These are phyloP conservation scores for Trematomus bernacchii DNA, from an alignment of 2,797 vertebrate species.

Conservation along the genomic window DNA sequence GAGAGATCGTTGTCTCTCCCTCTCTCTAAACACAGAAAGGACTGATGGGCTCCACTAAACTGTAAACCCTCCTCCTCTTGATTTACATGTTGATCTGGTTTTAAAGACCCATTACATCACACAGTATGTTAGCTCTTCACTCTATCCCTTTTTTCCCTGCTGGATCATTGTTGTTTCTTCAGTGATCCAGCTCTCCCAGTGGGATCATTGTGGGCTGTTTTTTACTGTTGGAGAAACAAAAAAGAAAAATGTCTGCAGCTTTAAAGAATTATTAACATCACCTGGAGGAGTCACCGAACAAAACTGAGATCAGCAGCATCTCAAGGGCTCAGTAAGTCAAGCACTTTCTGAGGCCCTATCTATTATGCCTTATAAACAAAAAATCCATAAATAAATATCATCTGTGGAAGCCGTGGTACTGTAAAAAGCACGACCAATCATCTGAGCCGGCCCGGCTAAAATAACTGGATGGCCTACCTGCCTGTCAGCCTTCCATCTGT, in stretches of 20 bases:
- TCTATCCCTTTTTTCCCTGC: no score
- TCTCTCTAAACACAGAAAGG: conserved; percentile 58
- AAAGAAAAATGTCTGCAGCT: neutral
- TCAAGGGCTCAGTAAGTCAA: neutral
- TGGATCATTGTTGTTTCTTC: conserved; percentile 14
- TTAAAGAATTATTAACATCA: conserved; percentile 4
- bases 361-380: no score
- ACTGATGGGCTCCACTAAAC: conserved; percentile 40
- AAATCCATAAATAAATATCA: no score
- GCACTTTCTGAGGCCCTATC: no score
- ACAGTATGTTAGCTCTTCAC: conserved; percentile 13
- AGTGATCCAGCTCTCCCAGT: conserved; percentile 19
- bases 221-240: neutral
- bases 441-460: no score
- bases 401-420: no score
- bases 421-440: no score
- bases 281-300: neutral
- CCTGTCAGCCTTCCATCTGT: no score
- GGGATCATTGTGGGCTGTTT: conserved; percentile 21
- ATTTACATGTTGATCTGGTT: conserved; percentile 58
- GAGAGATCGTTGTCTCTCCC: conserved; percentile 41
- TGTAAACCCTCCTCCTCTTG: conserved; percentile 50
- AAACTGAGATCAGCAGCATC: neutral
- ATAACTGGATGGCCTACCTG: no score
- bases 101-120: conserved; percentile 44